Conservation (phyloP, 2,888 invertebrate genomes). For the Agrotis exclamationis region DNA sequence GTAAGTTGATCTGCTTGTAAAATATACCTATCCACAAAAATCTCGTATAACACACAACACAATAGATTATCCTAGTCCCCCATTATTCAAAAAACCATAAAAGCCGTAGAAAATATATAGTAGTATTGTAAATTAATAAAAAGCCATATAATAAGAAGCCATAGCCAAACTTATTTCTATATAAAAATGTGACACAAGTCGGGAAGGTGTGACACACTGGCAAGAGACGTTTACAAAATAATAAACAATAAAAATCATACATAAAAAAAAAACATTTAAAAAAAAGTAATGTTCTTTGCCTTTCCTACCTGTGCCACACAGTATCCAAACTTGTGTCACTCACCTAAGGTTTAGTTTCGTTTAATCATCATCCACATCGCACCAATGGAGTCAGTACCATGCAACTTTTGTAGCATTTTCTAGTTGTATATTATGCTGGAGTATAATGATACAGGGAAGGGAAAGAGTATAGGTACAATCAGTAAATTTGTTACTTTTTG, state of each 20-base stretch:
- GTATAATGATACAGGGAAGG: conserved; percentile 22
- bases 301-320: conserved; percentile 91
- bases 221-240: conserved; percentile 65
- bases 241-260: conserved; percentile 52
- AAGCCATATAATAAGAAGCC: conserved; percentile 42
- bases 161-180: conserved; percentile 41
- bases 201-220: conserved; percentile 90
- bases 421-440: conserved; percentile 26
- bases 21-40: conserved; percentile 17
- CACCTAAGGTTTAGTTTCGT: conserved; percentile 78
- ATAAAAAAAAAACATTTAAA: conserved; percentile 51
- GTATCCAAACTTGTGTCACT: conserved; percentile 91
- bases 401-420: conserved; percentile 25
- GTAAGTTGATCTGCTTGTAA: too few relatives aligned
- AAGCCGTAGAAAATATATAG: not conserved
- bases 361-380: conserved; percentile 66
- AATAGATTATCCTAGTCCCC: conserved; percentile 8
- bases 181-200: conserved; percentile 89
- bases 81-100: conserved; percentile 20
- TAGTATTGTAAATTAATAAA: too few relatives aligned
- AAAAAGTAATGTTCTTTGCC: conserved; percentile 67
- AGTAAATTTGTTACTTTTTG: not conserved
- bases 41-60: not conserved
- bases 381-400: conserved; percentile 58
- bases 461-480: conserved; percentile 27